A percentile compares a stretch with the other conserved stretches of the same genome.
Evolutionary conservation across 2,113 vertebrate species (phyloP).

Genomic region (Lepisosteus oculatus): DNA sequence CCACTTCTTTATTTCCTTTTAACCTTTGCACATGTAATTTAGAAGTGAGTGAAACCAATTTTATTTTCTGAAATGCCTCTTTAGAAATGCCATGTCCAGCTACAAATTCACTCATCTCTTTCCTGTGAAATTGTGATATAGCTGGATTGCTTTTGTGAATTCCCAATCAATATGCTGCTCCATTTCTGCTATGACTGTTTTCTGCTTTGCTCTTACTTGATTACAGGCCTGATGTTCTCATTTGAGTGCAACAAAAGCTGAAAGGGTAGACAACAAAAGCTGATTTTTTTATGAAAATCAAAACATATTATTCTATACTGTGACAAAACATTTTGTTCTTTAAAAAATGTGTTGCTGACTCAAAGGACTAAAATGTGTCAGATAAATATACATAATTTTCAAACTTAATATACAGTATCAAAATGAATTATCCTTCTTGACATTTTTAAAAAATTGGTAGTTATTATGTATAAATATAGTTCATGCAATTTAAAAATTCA

Average conservation of each 20-base stretch:
- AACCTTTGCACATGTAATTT: background rate
- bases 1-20: background rate
- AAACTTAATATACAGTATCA: too few relatives aligned
- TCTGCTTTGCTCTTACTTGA: slow-evolving; percentile 3
- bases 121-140: slow-evolving; percentile 2
- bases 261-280: slow-evolving; percentile 1
- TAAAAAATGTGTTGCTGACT: background rate
- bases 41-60: slow-evolving; percentile 3
- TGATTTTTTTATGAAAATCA: background rate
- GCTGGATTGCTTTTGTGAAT: slow-evolving; percentile 4
- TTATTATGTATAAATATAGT: too few relatives aligned
- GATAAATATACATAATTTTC: too few relatives aligned
- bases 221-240: slow-evolving; percentile 2
- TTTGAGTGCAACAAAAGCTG: background rate
- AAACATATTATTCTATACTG: background rate
- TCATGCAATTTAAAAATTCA: too few relatives aligned
- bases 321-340: background rate
- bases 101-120: background rate
- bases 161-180: slow-evolving; percentile 2
- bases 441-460: too few relatives aligned
- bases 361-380: too few relatives aligned
- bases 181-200: background rate
- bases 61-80: slow-evolving; percentile 1
- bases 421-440: too few relatives aligned
- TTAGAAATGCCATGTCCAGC: background rate